A percentile compares a stretch with the other conserved stretches of the same genome.
phyloP scores from a whole-genome alignment of 2,888 invertebrate species.

The Noctua janthe region DNA sequence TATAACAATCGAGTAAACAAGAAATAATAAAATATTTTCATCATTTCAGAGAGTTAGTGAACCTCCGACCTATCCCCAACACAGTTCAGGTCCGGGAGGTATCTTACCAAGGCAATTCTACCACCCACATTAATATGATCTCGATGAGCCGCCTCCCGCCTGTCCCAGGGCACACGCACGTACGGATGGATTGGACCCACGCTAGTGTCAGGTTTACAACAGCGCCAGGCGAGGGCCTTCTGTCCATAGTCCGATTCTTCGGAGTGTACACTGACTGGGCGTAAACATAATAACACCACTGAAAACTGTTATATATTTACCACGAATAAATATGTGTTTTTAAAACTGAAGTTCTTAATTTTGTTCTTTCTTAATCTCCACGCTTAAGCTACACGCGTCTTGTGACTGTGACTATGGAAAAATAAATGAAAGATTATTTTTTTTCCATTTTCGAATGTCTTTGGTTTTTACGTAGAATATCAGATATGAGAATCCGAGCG shows the following conservation, averaged over 20 bases:
- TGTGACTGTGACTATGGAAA: no score
- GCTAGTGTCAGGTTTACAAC: not conserved
- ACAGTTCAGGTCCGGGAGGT: not conserved
- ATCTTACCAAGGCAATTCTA: not conserved
- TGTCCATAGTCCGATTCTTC: not conserved
- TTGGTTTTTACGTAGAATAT: no score
- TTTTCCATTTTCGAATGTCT: no score
- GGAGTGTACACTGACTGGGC: slow-evolving; percentile 6
- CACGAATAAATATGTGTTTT: not conserved
- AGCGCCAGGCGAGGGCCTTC: not conserved
- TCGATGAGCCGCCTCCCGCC: not conserved
- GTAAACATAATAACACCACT: not conserved
- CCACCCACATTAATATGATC: not conserved
- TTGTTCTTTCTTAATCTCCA: not conserved
- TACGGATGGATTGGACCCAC: not conserved
- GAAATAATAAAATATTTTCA: not conserved
- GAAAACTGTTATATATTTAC: not conserved
- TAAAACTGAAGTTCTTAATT: not conserved
- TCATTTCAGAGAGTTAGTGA: not conserved
- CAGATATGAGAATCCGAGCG: no score
- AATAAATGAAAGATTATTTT: no score
- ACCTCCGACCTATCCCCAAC: not conserved
- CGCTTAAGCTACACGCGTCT: no score
- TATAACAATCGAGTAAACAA: not conserved
- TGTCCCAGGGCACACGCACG: not conserved